These are phyloP conservation scores for Drosophila subquinaria DNA, from an alignment of 2,888 invertebrate species.

Conservation along the genomic window DNA sequence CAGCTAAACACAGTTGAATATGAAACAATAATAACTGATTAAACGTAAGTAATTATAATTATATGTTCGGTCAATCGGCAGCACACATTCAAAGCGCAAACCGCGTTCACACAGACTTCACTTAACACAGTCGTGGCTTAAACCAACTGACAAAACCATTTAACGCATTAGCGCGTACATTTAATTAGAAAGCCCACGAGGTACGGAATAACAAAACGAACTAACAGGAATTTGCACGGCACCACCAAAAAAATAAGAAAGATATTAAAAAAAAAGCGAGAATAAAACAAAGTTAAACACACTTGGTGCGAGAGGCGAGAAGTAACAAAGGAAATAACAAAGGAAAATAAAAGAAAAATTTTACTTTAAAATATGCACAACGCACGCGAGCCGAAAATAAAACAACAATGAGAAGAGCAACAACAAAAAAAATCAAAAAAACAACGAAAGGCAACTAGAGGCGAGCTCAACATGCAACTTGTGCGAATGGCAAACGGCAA, in stretches of 20 bases:
- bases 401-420: slow-evolving; percentile 28
- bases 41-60: slow-evolving; percentile 25
- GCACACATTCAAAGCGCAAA: not conserved
- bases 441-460: slow-evolving; percentile 17
- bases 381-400: slow-evolving; percentile 58
- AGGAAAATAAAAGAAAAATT: slow-evolving; percentile 10
- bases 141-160: slow-evolving; percentile 32
- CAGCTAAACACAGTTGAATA: slow-evolving; percentile 25
- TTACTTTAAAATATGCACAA: slow-evolving; percentile 63
- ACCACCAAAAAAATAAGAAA: slow-evolving; percentile 24
- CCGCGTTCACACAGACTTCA: not conserved
- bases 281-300: slow-evolving; percentile 12
- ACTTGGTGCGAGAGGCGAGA: slow-evolving; percentile 22
- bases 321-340: slow-evolving; percentile 15
- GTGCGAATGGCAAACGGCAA: slow-evolving; percentile 73
- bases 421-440: slow-evolving; percentile 1
- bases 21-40: slow-evolving; percentile 34
- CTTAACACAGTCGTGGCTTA: slow-evolving; percentile 10
- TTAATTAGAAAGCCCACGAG: slow-evolving; percentile 43
- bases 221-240: slow-evolving; percentile 45
- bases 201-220: slow-evolving; percentile 24
- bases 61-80: not conserved
- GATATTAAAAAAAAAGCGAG: slow-evolving; percentile 6
- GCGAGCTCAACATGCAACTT: slow-evolving; percentile 70
- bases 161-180: slow-evolving; percentile 52